Percentiles rank a stretch among this genome's conserved stretches.
phyloP scores from a whole-genome alignment of 2,113 vertebrate genomes.

The Mobula hypostoma region DNA sequence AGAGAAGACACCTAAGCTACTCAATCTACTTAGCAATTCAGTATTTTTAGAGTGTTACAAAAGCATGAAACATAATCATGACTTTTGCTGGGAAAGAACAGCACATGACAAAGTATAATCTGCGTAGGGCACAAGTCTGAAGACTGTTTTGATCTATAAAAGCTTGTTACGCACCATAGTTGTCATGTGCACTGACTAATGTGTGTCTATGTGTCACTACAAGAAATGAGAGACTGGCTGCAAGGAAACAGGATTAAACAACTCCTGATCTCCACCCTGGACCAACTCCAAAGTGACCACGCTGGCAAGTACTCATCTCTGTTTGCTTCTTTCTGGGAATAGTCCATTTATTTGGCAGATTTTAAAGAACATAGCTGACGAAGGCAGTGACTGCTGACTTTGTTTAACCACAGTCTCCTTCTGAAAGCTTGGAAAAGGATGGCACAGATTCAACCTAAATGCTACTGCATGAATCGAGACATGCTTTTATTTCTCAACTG shows the following conservation, averaged over 20 bases:
- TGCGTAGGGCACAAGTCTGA: not conserved
- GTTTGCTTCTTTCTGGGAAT: conserved; percentile 10
- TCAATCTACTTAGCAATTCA: not conserved
- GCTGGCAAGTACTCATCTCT: not conserved
- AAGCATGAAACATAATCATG: not conserved
- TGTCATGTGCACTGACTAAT: not conserved
- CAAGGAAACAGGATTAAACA: not conserved
- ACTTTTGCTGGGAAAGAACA: not conserved
- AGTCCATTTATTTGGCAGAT: not conserved
- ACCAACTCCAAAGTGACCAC: not conserved
- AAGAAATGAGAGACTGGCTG: not conserved
- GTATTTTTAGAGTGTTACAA: not conserved
- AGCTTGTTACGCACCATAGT: not conserved
- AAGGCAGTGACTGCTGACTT: not conserved
- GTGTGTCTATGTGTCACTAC: not conserved
- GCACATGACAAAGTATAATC: not conserved
- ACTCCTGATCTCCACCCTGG: not conserved
- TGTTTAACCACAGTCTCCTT: not conserved
- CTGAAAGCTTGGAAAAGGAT: not conserved
- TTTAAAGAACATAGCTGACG: not conserved
- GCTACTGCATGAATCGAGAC: too few relatives aligned
- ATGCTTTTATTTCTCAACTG: not conserved
- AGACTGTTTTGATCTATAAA: not conserved
- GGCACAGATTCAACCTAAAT: not conserved
- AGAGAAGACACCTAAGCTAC: not conserved